Percentiles rank a stretch among this genome's conserved stretches.
These are phyloP conservation scores for Stegastes partitus DNA, from an alignment of 2,113 vertebrate genomes.

Conservation along the genomic window DNA sequence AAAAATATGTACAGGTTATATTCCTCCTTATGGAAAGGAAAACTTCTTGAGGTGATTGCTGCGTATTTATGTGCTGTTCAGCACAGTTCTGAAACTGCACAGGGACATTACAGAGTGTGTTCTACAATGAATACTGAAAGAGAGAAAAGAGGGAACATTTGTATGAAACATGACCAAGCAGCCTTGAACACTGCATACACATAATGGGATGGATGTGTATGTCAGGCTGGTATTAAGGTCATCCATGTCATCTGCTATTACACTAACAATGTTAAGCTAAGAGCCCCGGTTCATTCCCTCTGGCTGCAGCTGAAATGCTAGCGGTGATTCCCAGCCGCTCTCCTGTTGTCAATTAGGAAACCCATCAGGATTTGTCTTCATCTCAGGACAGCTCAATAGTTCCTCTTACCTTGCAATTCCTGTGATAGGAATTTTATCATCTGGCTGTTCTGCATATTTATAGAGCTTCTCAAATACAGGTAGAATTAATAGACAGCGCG, in stretches of 20 bases:
- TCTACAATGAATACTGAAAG: conserved; percentile 41
- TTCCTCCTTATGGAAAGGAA: conserved; percentile 22
- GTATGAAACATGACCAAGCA: conserved; percentile 42
- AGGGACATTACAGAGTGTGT: conserved; percentile 25
- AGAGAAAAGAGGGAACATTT: conserved; percentile 41
- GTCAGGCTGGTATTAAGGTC: conserved; percentile 26
- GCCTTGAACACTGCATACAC: conserved; percentile 30
- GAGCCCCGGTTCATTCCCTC: conserved; percentile 28
- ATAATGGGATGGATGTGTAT: conserved; percentile 62
- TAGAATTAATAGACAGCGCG: conserved; percentile 61
- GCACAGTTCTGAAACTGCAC: conserved; percentile 16
- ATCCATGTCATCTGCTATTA: conserved; percentile 49
- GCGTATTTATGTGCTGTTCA: conserved; percentile 37
- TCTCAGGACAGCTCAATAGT: conserved; percentile 45
- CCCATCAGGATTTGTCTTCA: conserved; percentile 78
- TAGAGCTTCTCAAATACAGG: conserved; percentile 67
- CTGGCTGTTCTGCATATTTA: conserved; percentile 73
- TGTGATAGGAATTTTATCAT: conserved; percentile 63
- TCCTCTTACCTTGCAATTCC: conserved; percentile 67
- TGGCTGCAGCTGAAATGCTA: conserved; percentile 43
- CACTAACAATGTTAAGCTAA: conserved; percentile 56
- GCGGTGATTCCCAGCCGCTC: conserved; percentile 45
- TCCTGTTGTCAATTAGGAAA: conserved; percentile 70
- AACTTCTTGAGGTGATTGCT: conserved; percentile 19
- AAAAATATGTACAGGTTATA: conserved; percentile 36